Base-by-base conservation (phyloP, 2,113 vertebrate species). In the Cephalopterus ornatus region DNA sequence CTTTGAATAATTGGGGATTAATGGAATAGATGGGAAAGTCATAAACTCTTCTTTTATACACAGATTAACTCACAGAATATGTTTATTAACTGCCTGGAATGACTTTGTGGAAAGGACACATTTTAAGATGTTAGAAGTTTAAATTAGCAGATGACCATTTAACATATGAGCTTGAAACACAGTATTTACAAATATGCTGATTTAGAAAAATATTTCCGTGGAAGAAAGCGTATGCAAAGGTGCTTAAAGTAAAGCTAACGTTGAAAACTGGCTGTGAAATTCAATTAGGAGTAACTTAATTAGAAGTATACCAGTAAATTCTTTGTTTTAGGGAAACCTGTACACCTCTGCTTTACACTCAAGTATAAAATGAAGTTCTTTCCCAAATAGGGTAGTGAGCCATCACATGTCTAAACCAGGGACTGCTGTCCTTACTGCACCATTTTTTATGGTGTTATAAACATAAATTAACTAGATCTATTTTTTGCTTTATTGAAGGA, bases 1-100 rank as follows among this genome's bases (percentile, higher is more conserved):
- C 65, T 83, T 78, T 93, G 84, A 93, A 49, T 85, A 94, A 93
- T 30, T 92, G 52, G 10, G 68, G 59, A 97, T 95, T 95, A 96
- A 72, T 78, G 66, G 47, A 88, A 68, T 78, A 93, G 73, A 78
- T 75, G 27, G n/a, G 35, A 41, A 93, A 90, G 63, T 71, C 49
- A 79, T 91, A 92, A 92, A 86, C 55, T 74, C 41, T 33, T 81
- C 27, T 62, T 59, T 85, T 93, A 80, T 19, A 28, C 15, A 28
- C 44, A 86, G 24, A 8, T 93, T 89, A 89, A 65, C 11, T 84
- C 59, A 37, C 39, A 12, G n/a, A 65, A 82, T 62, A 61, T 56
- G 11, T 89, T 82, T 79, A 39, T 73, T 81, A 80, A 67, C 63
- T 76, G 50, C 30, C 32, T 84, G 62, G 47, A 89, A 92, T 73